Percentiles rank a stretch among this genome's conserved stretches.
Evolutionary conservation across 2,113 vertebrate genomes (phyloP).

Genomic region (Neolamprologus brichardi): DNA sequence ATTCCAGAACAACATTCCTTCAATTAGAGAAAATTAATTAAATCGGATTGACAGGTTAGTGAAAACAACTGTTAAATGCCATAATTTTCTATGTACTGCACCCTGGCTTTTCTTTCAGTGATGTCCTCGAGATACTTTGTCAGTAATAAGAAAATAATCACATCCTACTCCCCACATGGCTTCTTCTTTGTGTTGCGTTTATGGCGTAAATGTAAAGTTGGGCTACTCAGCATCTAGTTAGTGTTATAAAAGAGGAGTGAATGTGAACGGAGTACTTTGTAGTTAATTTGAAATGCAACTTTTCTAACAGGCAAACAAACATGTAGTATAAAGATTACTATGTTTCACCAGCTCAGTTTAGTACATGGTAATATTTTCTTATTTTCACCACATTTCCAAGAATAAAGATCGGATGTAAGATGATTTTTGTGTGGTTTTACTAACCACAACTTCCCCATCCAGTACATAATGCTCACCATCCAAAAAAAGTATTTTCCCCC

Average conservation of each 20-base stretch:
- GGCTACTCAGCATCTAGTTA: neutral
- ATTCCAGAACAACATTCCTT: no score
- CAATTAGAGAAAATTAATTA: neutral
- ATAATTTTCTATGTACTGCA: rapidly evolving
- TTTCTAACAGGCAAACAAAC: neutral
- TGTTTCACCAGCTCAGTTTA: neutral
- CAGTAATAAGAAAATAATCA: neutral
- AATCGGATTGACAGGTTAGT: neutral
- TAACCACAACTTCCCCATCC: neutral
- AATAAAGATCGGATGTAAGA: rapidly evolving
- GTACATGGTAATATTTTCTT: neutral
- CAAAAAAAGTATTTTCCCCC: rapidly evolving
- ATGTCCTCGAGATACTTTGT: neutral
- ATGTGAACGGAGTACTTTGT: rapidly evolving
- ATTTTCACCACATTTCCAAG: neutral
- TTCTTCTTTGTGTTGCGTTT: neutral
- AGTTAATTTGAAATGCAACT: neutral
- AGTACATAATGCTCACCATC: neutral
- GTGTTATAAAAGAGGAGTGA: neutral
- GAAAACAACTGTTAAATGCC: neutral
- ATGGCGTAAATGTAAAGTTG: neutral
- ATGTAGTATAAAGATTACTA: neutral
- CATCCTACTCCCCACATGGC: neutral
- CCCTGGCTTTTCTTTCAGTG: neutral
- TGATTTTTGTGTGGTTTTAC: neutral